Conservation (phyloP, 2,113 vertebrate genomes). For the Bos taurus region ARS-UCD2.0 NC_037356.1:21356001-21356500, state of each 20-base stretch:
- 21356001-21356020: background rate
- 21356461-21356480: too few species aligned
- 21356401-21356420: too few species aligned
- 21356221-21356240: background rate
- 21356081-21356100: background rate
- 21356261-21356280: background rate
- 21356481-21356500: too few species aligned
- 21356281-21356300: rapidly evolving
- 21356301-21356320: rapidly evolving
- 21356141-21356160: background rate
- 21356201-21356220: background rate
- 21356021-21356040: background rate
- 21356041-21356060: background rate
- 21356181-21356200: background rate
- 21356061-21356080: background rate
- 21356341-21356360: too few species aligned
- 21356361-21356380: too few species aligned
- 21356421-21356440: too few species aligned
- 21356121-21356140: background rate
- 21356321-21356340: too few species aligned
- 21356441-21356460: too few species aligned
- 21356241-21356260: background rate
- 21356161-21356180: background rate
- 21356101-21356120: background rate
- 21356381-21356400: too few species aligned